Base-by-base conservation (phyloP, 2,797 vertebrate species). In the Cuniculus paca region DNA sequence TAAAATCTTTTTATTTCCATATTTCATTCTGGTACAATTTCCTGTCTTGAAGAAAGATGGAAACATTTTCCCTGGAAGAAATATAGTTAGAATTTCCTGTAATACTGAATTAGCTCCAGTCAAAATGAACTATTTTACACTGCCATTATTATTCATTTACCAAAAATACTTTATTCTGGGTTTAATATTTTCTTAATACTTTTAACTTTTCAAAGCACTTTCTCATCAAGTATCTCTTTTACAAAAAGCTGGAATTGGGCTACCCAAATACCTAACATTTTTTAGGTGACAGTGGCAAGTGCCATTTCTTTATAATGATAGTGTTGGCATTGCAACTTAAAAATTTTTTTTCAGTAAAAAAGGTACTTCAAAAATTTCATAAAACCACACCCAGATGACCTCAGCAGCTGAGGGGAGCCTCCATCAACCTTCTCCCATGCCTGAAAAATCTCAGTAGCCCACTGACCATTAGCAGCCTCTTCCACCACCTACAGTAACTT, bases 121-220 rank as follows among this genome's bases (percentile, higher is more conserved):
- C 96, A 97, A 75, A 97, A 95, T 93, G 96, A 97, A 97, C 91
- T 95, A 97, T 96, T 96, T 95, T 87, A 96, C 56, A 72, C 91
- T 85, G 94, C 94, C 78, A 50, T 97, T 97, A 97, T 97, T 97
- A 96, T 93, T 96, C 97, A 98, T 91, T 97, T 97, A 96, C 96
- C 97, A 98, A 98, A 98, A 98, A 96, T 97, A 97, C 96, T 97
- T 95, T 95, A 95, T 93, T 89, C 97, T 95, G 80, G 36, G n/a
- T 60, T 96, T 93, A 98, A 97, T 92, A 94, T 97, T 97, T 96
- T 96, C 96, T 95, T 96, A 90, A 95, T 95, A 94, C 81, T 94
- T 96, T 93, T 88, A 97, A 85, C 87, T 96, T 93, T 86, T 68
- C 75, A n/a, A 82, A 85, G 84, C 54, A 72, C 82, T 82, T 74